Percentiles rank a stretch among this genome's conserved stretches.
Conservation (phyloP, 1,140 invertebrate genomes). For the Drosophila bocki region DNA sequence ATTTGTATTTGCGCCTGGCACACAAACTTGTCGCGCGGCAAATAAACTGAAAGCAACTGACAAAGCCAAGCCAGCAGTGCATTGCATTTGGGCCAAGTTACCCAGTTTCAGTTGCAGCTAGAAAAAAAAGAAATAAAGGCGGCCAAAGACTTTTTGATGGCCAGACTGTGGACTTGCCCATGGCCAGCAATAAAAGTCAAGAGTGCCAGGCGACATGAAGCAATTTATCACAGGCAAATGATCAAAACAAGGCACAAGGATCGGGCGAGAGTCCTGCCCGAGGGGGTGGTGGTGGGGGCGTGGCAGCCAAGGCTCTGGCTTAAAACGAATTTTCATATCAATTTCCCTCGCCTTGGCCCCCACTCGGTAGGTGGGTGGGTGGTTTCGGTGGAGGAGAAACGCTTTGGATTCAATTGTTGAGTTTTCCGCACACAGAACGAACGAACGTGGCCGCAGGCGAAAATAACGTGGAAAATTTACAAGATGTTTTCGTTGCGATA, state of each 20-base stretch:
- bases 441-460: constrained; percentile 56
- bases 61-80: constrained; percentile 17
- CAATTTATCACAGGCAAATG: constrained; percentile 81
- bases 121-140: constrained; percentile 9
- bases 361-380: constrained; percentile 14
- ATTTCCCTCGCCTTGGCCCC: constrained; percentile 47
- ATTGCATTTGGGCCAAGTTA: constrained; percentile 58
- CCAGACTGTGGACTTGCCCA: constrained; percentile 62
- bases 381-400: constrained; percentile 38
- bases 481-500: constrained; percentile 80
- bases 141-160: constrained; percentile 62
- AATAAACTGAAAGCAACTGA: constrained; percentile 46
- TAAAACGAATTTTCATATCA: constrained; percentile 80
- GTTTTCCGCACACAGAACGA: constrained; percentile 61
- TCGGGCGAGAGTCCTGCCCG: constrained; percentile 24
- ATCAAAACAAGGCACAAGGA: constrained; percentile 64
- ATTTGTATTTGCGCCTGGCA: constrained; percentile 50
- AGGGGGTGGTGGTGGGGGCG: constrained; percentile 35
- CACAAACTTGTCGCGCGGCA: constrained; percentile 53
- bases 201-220: constrained; percentile 73
- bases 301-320: constrained; percentile 59
- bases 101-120: constrained; percentile 41
- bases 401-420: constrained; percentile 77
- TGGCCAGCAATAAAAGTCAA: constrained; percentile 79
- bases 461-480: constrained; percentile 79